Conservation (phyloP, 2,113 vertebrate species). For the Antidorcas marsupialis region DNA sequence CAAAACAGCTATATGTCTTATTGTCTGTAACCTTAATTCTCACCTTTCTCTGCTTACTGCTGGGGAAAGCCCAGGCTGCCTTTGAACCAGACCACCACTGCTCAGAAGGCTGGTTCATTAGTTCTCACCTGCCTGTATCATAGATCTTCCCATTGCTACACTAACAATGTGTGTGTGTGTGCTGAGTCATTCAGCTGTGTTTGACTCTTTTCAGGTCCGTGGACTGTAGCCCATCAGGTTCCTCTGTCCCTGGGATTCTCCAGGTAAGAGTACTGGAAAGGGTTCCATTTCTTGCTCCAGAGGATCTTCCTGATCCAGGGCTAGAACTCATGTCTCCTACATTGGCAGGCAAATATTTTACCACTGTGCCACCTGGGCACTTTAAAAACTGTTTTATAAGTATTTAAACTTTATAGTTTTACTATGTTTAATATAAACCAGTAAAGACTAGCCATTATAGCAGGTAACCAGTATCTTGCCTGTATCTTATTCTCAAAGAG, state of each 20-base stretch:
- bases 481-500: neutral
- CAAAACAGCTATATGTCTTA: neutral
- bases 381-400: neutral
- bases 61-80: neutral
- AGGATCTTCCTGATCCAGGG: neutral
- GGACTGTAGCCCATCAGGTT: neutral
- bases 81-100: neutral
- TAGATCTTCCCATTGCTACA: neutral
- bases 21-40: neutral
- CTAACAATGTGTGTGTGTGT: neutral
- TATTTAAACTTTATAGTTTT: neutral
- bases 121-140: neutral
- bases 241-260: neutral
- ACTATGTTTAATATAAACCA: neutral
- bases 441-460: neutral
- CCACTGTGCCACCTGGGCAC: neutral
- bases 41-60: neutral
- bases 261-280: neutral
- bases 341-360: neutral
- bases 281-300: neutral
- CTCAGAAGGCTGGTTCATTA: fast-evolving
- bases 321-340: neutral
- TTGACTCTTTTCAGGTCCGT: neutral
- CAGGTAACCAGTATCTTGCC: neutral
- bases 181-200: neutral